phyloP scores from a whole-genome alignment of 2,888 invertebrate species.

The Thereva nobilitata region DNA sequence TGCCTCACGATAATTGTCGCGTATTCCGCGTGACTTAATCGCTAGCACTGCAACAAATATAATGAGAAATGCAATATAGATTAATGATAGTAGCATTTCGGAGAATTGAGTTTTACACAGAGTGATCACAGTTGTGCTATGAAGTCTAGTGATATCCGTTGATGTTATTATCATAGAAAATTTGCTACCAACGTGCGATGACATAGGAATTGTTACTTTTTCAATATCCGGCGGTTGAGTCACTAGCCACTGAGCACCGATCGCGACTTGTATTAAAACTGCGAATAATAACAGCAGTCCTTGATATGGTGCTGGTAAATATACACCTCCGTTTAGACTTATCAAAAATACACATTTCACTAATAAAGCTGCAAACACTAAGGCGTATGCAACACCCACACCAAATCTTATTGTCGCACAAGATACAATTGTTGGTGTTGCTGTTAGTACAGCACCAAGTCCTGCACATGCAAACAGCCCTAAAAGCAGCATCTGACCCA shows the following conservation, averaged over 20 bases:
- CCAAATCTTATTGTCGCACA: constrained; percentile 83
- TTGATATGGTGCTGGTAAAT: constrained; percentile 91
- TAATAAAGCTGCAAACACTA: constrained; percentile 87
- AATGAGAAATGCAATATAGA: constrained; percentile 83
- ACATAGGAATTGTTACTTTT: constrained; percentile 56
- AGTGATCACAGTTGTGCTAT: constrained; percentile 56
- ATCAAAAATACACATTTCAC: constrained; percentile 94
- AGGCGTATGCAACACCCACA: constrained; percentile 79
- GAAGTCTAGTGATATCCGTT: constrained; percentile 48
- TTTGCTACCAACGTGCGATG: constrained; percentile 49
- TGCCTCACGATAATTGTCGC: constrained; percentile 92
- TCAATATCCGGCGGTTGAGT: constrained; percentile 73
- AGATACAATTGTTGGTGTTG: constrained; percentile 76
- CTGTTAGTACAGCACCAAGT: constrained; percentile 76
- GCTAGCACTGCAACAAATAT: constrained; percentile 83
- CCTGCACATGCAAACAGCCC: constrained; percentile 82
- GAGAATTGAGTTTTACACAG: constrained; percentile 71
- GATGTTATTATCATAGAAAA: constrained; percentile 45
- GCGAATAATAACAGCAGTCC: constrained; percentile 86
- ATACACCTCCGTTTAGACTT: constrained; percentile 88
- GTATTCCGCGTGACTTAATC: constrained; percentile 82
- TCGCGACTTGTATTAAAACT: constrained; percentile 85
- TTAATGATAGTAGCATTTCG: constrained; percentile 75
- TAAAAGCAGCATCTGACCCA: constrained; percentile 83
- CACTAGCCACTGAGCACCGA: constrained; percentile 82